phyloP scores from a whole-genome alignment of 2,113 vertebrate genomes.

The Scytalopus superciliaris region DNA sequence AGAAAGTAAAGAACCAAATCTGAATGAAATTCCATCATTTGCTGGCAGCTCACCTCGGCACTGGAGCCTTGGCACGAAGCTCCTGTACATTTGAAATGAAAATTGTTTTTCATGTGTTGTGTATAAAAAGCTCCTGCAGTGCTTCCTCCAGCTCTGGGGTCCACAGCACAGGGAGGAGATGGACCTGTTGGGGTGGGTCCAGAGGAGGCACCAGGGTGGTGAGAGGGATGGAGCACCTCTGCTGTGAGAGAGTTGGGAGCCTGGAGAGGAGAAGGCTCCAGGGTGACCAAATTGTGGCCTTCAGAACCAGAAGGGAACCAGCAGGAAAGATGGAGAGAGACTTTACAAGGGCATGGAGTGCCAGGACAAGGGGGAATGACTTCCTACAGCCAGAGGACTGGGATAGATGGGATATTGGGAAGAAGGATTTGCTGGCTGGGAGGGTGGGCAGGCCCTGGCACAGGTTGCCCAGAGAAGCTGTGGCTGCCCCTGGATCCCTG shows the following conservation, averaged over 20 bases:
- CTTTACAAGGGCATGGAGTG: neutral
- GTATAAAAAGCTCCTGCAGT: neutral
- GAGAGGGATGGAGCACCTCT: neutral
- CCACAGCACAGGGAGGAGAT: neutral
- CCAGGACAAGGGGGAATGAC: neutral
- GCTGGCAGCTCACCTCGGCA: neutral
- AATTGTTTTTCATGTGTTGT: neutral
- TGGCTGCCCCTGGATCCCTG: neutral
- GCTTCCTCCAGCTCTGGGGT: neutral
- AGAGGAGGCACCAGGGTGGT: neutral
- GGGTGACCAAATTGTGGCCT: neutral
- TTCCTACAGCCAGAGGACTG: neutral
- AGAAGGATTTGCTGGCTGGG: rapidly evolving
- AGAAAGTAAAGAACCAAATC: neutral
- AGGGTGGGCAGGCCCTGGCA: neutral
- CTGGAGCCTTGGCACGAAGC: neutral
- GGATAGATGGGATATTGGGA: rapidly evolving
- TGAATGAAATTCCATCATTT: neutral
- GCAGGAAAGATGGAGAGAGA: neutral
- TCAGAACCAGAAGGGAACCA: neutral
- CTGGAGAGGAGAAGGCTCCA: neutral
- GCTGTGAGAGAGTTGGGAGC: neutral
- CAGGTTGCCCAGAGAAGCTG: neutral
- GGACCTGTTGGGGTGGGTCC: neutral
- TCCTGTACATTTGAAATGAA: neutral